Evolutionary conservation across 2,888 invertebrate species (phyloP).

Genomic region (Tenthredo livida): DNA sequence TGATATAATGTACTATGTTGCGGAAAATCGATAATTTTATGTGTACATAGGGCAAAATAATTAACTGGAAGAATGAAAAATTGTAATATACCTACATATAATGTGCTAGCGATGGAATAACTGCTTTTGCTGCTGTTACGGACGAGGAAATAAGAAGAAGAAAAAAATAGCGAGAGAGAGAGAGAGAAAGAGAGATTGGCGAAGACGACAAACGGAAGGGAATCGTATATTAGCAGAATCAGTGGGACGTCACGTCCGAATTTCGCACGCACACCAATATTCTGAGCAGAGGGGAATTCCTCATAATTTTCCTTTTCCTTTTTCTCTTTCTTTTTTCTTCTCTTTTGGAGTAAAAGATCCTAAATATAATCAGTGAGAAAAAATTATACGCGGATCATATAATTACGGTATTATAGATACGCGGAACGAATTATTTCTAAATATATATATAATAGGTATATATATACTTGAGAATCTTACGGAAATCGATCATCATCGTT

Average conservation of each 20-base stretch:
- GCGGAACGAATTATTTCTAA: not conserved
- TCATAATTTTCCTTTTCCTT: not conserved
- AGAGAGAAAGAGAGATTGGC: not conserved
- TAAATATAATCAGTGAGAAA: not conserved
- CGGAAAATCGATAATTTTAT: not conserved
- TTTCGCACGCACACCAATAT: not conserved
- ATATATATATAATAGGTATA: not conserved
- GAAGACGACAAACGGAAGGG: not conserved
- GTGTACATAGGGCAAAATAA: not conserved
- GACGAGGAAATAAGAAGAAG: not conserved
- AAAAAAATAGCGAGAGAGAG: too few relatives aligned
- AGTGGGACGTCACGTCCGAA: conserved; percentile 31
- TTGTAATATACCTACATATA: not conserved
- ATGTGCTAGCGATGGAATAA: not conserved
- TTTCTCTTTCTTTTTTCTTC: not conserved
- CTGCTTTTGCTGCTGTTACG: not conserved
- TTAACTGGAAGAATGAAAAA: not conserved
- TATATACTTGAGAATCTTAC: not conserved
- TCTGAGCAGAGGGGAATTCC: not conserved
- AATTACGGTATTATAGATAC: not conserved
- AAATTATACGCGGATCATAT: not conserved
- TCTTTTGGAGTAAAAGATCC: not conserved
- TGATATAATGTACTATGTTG: not conserved
- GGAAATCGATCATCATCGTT: not conserved
- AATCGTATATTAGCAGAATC: conserved; percentile 40